Conservation (phyloP, 2,113 vertebrate genomes). For the Lycaon pictus region DNA sequence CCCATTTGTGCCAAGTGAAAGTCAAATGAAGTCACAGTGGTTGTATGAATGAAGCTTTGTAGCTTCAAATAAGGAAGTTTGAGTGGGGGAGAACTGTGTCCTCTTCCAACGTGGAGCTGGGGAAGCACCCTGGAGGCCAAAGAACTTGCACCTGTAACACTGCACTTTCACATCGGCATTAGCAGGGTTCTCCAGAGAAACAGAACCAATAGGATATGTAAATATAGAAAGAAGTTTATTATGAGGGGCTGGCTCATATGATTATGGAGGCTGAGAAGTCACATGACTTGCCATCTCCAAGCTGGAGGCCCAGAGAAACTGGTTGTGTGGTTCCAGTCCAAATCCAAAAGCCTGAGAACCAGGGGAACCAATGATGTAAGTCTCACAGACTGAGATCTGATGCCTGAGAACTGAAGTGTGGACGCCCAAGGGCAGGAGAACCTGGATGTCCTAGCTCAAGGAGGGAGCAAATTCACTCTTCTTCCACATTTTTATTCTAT, state of each 20-base stretch:
- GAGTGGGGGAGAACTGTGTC: background rate
- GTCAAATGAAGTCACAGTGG: background rate
- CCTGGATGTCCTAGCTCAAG: background rate
- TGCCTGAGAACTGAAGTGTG: background rate
- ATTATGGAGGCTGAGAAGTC: background rate
- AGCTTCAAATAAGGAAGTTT: background rate
- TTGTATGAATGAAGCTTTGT: background rate
- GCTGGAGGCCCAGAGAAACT: background rate
- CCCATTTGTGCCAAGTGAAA: background rate
- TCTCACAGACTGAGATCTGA: background rate
- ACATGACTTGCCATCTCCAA: background rate
- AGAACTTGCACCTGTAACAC: fast-evolving
- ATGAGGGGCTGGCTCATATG: background rate
- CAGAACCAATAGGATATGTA: background rate
- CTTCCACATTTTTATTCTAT: background rate
- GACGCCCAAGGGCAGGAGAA: background rate
- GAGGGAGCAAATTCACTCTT: background rate
- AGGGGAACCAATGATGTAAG: too few relatives aligned
- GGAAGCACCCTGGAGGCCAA: background rate
- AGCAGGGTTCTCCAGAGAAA: background rate
- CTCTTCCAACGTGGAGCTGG: fast-evolving
- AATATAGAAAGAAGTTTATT: background rate
- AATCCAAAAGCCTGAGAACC: background rate
- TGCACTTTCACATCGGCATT: fast-evolving
- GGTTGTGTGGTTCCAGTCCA: background rate